Base-by-base conservation (phyloP, 1,140 invertebrate species). In the Tenebrio molitor region DNA sequence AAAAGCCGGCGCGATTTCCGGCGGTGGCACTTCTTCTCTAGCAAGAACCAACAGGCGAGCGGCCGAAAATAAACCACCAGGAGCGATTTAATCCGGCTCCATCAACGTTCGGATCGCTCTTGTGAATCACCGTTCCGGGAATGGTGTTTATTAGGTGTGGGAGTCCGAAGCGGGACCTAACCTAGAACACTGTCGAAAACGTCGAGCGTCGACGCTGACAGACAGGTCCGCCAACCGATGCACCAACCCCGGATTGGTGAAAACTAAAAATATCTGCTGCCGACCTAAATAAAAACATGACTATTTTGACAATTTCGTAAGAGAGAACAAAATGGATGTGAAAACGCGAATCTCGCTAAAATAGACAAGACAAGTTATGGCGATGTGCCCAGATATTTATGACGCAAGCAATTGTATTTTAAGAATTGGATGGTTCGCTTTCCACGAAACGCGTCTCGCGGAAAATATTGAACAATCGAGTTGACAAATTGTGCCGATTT, bases 271-370 rank as follows among this genome's bases (percentile, higher is more conserved):
- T 50, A 50, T 19, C 44, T 19, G 44, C 44, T 50, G 15, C 8
- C 17, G 44, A 50, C 44, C 44, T 21, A 50, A 50, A 50, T 50
- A 19, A 58, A 50, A 25, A 25, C 50, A 58, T 29, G 50, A 58
- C 23, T 25, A 29, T 58, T 58, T 58, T 58, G 44, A 50, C 44
- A 50, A 50, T 44, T 14, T 44, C 42, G 42, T 44, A 44, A 44
- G 12, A 15, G 8, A 29, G 8, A 29, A 29, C 25, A 8, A 29
- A 29, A 29, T 29, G 25, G 25, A 29, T 29, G 3, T 29, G 25
- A 7, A 7, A 7, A 16, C 16, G 42, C 14, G 42, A 44, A 39
- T 42, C 41, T 42, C 7, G 12, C 41, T 42, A 15, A 42, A 50
- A 50, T 50, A 41, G 36, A 41, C 7, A 41, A 41, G 36, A 41